phyloP scores from a whole-genome alignment of 1,140 invertebrate species.

The Drosophila kanapiae region DNA sequence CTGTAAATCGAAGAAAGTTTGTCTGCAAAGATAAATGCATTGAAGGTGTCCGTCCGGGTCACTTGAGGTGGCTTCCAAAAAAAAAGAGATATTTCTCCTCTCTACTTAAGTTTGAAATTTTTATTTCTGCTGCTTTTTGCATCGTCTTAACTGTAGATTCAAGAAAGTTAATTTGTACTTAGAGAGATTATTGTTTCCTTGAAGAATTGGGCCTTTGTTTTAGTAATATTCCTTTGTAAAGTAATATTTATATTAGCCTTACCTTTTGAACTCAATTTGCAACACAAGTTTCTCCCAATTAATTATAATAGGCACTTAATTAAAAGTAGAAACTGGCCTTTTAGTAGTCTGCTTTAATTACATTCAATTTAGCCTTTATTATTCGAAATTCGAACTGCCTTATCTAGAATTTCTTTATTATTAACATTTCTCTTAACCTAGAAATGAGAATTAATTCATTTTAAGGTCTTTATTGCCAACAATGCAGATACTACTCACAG shows the following conservation, averaged over 20 bases:
- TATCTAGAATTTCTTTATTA: not conserved
- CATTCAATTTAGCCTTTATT: constrained; percentile 6
- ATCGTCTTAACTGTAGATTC: not conserved
- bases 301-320: not conserved
- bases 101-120: not conserved
- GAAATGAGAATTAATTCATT: not conserved
- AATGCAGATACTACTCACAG: not conserved
- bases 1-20: constrained; percentile 18
- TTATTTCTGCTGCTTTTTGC: not conserved
- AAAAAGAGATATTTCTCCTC: not conserved
- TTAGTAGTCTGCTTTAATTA: not conserved
- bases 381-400: not conserved
- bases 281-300: constrained; percentile 3
- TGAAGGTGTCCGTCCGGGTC: constrained; percentile 6
- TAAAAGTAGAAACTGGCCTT: constrained; percentile 11
- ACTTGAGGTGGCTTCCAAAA: not conserved
- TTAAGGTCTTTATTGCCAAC: not conserved
- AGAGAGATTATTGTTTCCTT: not conserved
- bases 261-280: constrained; percentile 16
- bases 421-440: not conserved
- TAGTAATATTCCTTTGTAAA: no score
- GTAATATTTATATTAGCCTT: not conserved
- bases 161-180: not conserved
- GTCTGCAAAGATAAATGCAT: constrained; percentile 11
- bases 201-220: no score